Evolutionary conservation across 2,797 vertebrate genomes (phyloP), one percentile per base, ranked within the genome.

Genomic region (Galagoides demidoff): DNA sequence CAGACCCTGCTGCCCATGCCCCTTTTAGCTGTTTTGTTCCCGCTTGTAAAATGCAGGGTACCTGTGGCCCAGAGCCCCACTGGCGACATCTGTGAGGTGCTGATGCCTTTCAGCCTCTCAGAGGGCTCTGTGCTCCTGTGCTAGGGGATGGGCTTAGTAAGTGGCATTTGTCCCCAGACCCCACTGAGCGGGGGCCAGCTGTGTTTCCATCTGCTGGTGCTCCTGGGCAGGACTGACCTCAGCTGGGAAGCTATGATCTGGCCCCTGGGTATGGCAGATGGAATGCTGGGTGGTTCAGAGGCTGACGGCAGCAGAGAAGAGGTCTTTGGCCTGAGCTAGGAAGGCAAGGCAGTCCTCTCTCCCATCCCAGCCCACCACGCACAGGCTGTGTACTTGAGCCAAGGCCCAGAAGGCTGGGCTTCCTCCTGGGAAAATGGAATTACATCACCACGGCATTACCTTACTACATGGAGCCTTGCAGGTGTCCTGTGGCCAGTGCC

Each of bases 161-260:
- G 19, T 2, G 22, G 61, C 10, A 2, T n/a, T 31, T 1, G 14
- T 29, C n/a, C 43, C 43, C 57, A 12, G 5, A 9, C 78, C n/a
- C 37, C n/a, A 31, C 0, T 0, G 2, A n/a, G 70, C n/a, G 27
- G 70, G 27, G 45, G 3, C 34, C 0, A 0, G 3, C 74, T 0
- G 1, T 0, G 19, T 23, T 43, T 66, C 27, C 1, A 0, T 37
- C 29, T 22, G 2, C 68, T 64, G 68, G 63, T 2, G 37, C 17
- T 64, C 8, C 19, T 9, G 8, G 79, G 37, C 17, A 16, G 29
- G 13, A 34, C 17, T 7, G 63, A 20, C 55, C 64, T 31, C 76
- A 2, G 39, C 8, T 0, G 13, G n/a, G 14, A 55, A 27, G 17
- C 27, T 61, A 73, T 78, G 81, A 8, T 63, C 43, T 14, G 49